Conservation (phyloP, 2,797 vertebrate genomes). For the Limosa lapponica region DNA sequence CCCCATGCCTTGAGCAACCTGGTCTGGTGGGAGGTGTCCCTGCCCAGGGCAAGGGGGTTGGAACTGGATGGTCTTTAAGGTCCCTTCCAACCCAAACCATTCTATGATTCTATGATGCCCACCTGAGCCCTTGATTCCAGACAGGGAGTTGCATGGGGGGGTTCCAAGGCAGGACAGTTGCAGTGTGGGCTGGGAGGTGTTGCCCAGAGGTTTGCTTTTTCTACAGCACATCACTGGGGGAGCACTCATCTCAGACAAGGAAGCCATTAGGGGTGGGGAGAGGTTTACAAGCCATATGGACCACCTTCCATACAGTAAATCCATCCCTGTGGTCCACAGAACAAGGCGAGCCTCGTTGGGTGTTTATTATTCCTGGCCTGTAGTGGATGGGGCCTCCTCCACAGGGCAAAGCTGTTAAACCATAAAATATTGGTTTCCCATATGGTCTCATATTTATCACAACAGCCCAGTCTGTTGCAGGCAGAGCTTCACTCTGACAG, state of each 20-base stretch:
- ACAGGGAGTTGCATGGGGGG: rapidly evolving
- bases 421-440: not conserved
- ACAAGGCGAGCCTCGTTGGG: rapidly evolving
- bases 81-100: too few species aligned
- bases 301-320: not conserved
- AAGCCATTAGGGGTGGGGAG: not conserved
- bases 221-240: not conserved
- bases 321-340: not conserved
- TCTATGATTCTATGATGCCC: not conserved
- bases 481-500: slow-evolving; percentile 25
- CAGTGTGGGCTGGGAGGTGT: not conserved
- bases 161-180: not conserved
- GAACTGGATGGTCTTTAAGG: too few species aligned
- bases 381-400: not conserved
- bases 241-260: rapidly evolving
- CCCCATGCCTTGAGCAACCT: too few species aligned
- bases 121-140: not conserved
- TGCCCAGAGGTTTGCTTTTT: not conserved
- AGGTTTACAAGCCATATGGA: not conserved
- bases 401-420: not conserved
- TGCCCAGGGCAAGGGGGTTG: too few species aligned
- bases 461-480: not conserved
- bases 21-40: too few species aligned
- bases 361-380: not conserved
- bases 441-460: slow-evolving; percentile 5